phyloP scores from a whole-genome alignment of 2,888 invertebrate genomes.

The Himalopsyche kuldschensis region DNA sequence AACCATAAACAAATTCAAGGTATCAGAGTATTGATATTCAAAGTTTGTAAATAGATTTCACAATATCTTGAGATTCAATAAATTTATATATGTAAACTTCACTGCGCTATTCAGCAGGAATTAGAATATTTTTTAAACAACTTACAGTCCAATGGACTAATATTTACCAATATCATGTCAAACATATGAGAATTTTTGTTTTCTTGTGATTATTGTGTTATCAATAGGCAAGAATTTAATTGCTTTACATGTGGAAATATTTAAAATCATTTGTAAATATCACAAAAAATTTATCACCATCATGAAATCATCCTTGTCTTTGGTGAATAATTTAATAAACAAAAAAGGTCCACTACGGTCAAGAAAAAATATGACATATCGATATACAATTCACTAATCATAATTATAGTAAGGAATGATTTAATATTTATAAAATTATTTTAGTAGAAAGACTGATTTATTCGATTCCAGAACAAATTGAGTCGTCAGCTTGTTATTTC shows the following conservation, averaged over 20 bases:
- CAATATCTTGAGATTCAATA: too few species aligned
- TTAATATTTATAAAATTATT: neutral
- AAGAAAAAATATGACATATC: neutral
- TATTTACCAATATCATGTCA: too few species aligned
- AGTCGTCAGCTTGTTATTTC: neutral
- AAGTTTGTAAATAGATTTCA: too few species aligned
- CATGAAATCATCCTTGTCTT: neutral
- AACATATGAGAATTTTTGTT: too few species aligned
- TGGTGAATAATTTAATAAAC: neutral
- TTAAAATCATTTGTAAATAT: neutral
- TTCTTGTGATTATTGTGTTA: too few species aligned
- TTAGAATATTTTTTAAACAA: too few species aligned
- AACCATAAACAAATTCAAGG: neutral
- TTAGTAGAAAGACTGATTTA: neutral
- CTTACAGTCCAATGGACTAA: too few species aligned
- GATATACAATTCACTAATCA: neutral
- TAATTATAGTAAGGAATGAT: neutral
- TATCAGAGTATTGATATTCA: too few species aligned
- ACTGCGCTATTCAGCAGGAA: too few species aligned
- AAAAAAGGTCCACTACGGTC: neutral
- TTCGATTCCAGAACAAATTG: neutral
- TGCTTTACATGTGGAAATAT: neutral
- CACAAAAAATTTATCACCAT: neutral
- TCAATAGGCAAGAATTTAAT: too few species aligned
- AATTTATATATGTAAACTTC: too few species aligned